phyloP scores from a whole-genome alignment of 1,140 invertebrate genomes.

The Notospermus geniculatus region DNA sequence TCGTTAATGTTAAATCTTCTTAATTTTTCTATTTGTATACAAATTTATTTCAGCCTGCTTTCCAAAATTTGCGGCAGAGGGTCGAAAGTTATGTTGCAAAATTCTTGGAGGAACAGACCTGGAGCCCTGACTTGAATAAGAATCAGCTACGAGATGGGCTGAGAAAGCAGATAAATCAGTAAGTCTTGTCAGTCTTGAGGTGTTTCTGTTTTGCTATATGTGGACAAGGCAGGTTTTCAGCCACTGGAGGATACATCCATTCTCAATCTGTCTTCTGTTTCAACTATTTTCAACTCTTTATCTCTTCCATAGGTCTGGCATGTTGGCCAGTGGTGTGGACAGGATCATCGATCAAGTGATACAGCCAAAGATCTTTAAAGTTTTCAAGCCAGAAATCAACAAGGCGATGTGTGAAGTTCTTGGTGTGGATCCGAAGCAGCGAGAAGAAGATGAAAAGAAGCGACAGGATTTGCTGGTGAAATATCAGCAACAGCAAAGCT shows the following conservation, averaged over 20 bases:
- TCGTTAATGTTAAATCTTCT: too few relatives aligned
- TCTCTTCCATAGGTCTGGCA: conserved; percentile 68
- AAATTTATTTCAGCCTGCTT: conserved; percentile 75
- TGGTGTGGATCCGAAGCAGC: conserved; percentile 65
- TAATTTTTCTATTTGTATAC: too few relatives aligned
- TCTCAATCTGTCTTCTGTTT: too few relatives aligned
- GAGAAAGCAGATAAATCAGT: conserved; percentile 86
- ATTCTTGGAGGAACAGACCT: conserved; percentile 77
- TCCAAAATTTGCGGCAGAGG: conserved; percentile 85
- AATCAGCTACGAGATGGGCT: conserved; percentile 87
- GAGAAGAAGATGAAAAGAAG: conserved; percentile 33
- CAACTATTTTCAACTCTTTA: conserved; percentile 17
- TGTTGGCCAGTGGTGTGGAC: conserved; percentile 80
- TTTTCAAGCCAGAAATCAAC: conserved; percentile 87
- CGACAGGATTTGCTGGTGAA: conserved; percentile 20
- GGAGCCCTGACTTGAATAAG: conserved; percentile 86
- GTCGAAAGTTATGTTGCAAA: conserved; percentile 82
- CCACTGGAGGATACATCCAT: too few relatives aligned
- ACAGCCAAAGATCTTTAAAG: conserved; percentile 80
- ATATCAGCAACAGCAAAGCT: conserved; percentile 30
- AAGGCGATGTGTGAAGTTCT: conserved; percentile 84
- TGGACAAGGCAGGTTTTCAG: too few relatives aligned
- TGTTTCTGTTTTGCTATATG: too few relatives aligned
- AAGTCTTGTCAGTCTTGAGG: conserved; percentile 48
- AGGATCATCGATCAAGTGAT: conserved; percentile 93